phyloP scores from a whole-genome alignment of 2,797 vertebrate genomes.

The Argyrosomus regius region DNA sequence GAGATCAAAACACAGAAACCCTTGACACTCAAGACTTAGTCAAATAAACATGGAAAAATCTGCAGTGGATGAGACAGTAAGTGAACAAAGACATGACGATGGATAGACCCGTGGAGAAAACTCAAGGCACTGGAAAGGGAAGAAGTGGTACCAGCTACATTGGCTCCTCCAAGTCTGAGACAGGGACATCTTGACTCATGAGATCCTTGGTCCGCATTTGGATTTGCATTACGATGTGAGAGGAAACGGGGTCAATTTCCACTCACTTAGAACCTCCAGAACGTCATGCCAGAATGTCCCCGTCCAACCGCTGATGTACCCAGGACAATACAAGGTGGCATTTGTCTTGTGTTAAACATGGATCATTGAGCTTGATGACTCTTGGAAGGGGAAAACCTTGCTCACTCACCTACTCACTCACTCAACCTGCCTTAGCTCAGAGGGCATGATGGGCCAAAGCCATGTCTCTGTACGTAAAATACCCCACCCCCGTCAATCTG shows the following conservation, averaged over 20 bases:
- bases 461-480: constrained; percentile 12
- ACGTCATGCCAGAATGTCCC: constrained; percentile 25
- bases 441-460: constrained; percentile 20
- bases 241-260: constrained; percentile 45
- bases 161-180: constrained; percentile 41
- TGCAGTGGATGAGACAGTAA: constrained; percentile 38
- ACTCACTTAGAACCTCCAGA: constrained; percentile 43
- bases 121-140: neutral
- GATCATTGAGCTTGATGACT: constrained; percentile 51
- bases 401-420: constrained; percentile 37
- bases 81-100: constrained; percentile 27
- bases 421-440: constrained; percentile 21
- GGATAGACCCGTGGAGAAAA: neutral
- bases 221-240: constrained; percentile 10
- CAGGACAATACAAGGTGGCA: constrained; percentile 21
- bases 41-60: constrained; percentile 49
- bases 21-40: constrained; percentile 7
- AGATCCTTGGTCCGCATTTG: neutral
- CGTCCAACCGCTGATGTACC: neutral
- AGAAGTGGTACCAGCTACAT: constrained; percentile 4
- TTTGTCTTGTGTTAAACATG: constrained; percentile 56
- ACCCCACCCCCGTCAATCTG: constrained; percentile 30
- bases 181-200: constrained; percentile 16
- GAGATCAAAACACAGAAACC: constrained; percentile 54
- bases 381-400: constrained; percentile 37